These are phyloP conservation scores for Heliocidaris tuberculata DNA, from an alignment of 35 echinoderm and acorn worm species.

Conservation along the genomic window DNA sequence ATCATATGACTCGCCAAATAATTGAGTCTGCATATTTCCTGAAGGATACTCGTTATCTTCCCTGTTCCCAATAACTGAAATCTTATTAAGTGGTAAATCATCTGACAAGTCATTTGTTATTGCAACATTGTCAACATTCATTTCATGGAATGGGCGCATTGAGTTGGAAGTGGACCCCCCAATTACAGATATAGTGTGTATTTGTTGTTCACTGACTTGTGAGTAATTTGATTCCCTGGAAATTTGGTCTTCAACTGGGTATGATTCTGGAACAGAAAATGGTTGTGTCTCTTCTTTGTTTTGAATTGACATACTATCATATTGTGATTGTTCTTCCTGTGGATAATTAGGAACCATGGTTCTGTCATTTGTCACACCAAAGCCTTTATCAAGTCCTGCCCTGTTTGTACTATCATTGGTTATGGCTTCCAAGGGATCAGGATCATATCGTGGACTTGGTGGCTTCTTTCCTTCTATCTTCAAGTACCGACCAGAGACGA, in stretches of 20 bases:
- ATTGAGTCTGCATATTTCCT: not conserved
- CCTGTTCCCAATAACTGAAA: not conserved
- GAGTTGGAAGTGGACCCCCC: not conserved
- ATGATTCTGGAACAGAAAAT: not conserved
- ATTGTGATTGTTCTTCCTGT: not conserved
- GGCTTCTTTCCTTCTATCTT: not conserved
- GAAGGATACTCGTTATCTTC: not conserved
- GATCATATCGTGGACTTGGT: not conserved
- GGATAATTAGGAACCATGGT: not conserved
- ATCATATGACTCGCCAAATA: not conserved
- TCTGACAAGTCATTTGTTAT: not conserved
- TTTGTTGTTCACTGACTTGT: not conserved
- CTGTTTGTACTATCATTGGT: not conserved
- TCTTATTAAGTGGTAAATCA: not conserved
- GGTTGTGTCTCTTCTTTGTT: not conserved
- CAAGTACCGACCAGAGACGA: not conserved
- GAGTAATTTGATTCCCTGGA: not conserved
- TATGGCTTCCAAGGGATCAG: not conserved
- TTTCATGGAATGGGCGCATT: constrained; percentile 7
- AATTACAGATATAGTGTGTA: constrained; percentile 11
- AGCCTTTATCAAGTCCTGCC: not conserved
- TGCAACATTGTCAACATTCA: not conserved
- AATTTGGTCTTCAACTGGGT: not conserved
- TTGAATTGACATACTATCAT: not conserved
- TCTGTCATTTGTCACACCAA: not conserved